Evolutionary conservation across 2,888 invertebrate species (phyloP).

Genomic region (Icerya purchasi): DNA sequence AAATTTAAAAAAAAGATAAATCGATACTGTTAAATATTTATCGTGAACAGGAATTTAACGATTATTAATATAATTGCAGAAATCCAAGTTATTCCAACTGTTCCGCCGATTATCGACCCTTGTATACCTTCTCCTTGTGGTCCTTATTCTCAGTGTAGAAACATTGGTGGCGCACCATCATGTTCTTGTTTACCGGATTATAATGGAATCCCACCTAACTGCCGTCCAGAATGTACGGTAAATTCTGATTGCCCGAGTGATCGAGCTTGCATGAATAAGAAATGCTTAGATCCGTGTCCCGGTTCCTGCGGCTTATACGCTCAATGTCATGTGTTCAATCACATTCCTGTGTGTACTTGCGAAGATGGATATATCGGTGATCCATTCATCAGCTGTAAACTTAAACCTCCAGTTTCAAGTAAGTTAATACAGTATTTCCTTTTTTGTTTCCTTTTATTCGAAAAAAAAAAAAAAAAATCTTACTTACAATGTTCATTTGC

Average conservation of each 20-base stretch:
- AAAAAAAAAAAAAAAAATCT: too few species aligned
- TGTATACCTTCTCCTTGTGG: conserved; percentile 25
- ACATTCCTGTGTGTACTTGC: conserved; percentile 29
- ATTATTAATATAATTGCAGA: conserved; percentile 2
- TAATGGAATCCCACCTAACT: conserved; percentile 30
- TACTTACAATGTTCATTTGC: too few species aligned
- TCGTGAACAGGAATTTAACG: too few species aligned
- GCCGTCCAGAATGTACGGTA: conserved; percentile 56
- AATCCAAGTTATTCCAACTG: conserved; percentile 16
- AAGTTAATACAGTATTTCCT: too few species aligned
- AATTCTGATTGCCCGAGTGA: conserved; percentile 28
- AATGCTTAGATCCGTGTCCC: conserved; percentile 27
- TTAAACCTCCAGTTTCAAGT: conserved; percentile 21
- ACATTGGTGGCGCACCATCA: conserved; percentile 20
- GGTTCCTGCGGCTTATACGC: conserved; percentile 28
- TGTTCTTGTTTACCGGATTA: conserved; percentile 27
- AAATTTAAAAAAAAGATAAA: too few species aligned
- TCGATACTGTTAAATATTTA: too few species aligned
- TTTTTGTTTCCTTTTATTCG: too few species aligned
- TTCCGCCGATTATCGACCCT: conserved; percentile 22
- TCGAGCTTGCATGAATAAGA: conserved; percentile 26
- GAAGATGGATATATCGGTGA: conserved; percentile 23
- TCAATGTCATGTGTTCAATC: conserved; percentile 27
- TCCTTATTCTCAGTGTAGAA: conserved; percentile 24
- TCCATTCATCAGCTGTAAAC: conserved; percentile 23